A percentile compares a stretch with the other conserved stretches of the same genome.
phyloP scores from a whole-genome alignment of 2,888 invertebrate species.

The Luffia ferchaultella region DNA sequence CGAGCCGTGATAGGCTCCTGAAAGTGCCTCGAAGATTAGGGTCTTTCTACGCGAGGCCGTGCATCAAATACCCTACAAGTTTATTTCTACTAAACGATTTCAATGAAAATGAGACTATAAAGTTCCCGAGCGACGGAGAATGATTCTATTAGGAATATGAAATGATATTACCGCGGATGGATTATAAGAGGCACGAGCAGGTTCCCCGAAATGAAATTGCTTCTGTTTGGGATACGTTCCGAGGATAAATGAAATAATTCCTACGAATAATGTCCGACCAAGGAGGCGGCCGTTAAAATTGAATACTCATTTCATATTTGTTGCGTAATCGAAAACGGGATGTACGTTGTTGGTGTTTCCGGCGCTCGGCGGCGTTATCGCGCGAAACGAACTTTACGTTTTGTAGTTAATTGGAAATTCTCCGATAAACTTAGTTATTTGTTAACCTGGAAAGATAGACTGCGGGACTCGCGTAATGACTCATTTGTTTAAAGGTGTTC shows the following conservation, averaged over 20 bases:
- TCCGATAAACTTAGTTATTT: conserved; percentile 4
- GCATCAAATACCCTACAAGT: conserved; percentile 61
- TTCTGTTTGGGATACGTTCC: conserved; percentile 64
- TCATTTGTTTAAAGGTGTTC: conserved; percentile 13
- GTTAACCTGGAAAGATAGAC: conserved; percentile 4
- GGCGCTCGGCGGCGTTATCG: neutral
- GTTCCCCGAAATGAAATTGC: conserved; percentile 65
- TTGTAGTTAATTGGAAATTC: neutral
- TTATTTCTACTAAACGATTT: conserved; percentile 61
- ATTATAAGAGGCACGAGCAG: conserved; percentile 65
- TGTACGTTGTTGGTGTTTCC: neutral
- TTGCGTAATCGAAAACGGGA: conserved; percentile 22
- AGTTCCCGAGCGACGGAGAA: conserved; percentile 60
- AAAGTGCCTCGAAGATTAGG: conserved; percentile 48
- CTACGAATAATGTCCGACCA: conserved; percentile 51
- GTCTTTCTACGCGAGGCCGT: conserved; percentile 25
- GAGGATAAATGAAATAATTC: conserved; percentile 63
- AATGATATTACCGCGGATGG: conserved; percentile 65
- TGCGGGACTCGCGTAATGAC: conserved; percentile 8
- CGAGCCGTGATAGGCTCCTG: neutral
- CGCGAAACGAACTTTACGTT: neutral
- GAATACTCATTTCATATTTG: conserved; percentile 21
- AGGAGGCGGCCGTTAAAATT: conserved; percentile 21
- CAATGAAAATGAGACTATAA: conserved; percentile 66
- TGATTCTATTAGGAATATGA: conserved; percentile 67